Evolutionary conservation across 2,797 vertebrate genomes (phyloP), one percentile per base, ranked within the genome.

Genomic region (Alca torda): DNA sequence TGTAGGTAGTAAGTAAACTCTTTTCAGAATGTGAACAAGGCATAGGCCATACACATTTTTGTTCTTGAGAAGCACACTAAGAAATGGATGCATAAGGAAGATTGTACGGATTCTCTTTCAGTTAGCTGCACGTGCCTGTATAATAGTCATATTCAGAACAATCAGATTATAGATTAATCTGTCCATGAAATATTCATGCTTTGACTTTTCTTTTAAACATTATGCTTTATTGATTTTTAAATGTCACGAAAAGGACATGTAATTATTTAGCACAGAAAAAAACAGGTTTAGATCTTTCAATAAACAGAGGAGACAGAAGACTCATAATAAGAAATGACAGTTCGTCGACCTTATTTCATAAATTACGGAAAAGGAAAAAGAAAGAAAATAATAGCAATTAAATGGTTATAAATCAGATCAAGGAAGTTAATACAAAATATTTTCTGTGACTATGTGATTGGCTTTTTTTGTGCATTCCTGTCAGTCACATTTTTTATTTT

Each of bases 181-280:
- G 24, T 59, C 51, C 48, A 76, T 84, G 83, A 89, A 93, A 92
- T 90, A 96, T 84, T 85, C 41, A 94, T 92, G 16, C 56, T 89
- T 95, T 95, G 80, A 87, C 35, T 94, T 96, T 90, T 82, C 43
- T 72, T 82, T 91, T 74, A 82, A 89, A 79, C 31, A 54, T 74
- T 74, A 74, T 79, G 31, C 30, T 72, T 89, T 93, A 91, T 82
- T 95, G 86, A 94, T 95, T 94, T 95, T 95, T 65, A 94, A 94
- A 92, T 89, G 86, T 85, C 90, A 89, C 0, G 0, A 46, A 94
- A 96, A 87, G 74, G 74, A 84, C 85, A 68, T 69, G 39, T 73
- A 93, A 95, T 96, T 95, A 68, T 94, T 94, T 94, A 92, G n/a
- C 28, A 83, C 1, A 68, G 85, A 61, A 69, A 80, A 90, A 89